Evolutionary conservation across 2,888 invertebrate genomes (phyloP), one percentile per base, ranked within the genome.

Genomic region (Hirtodrosophila confusa): DNA sequence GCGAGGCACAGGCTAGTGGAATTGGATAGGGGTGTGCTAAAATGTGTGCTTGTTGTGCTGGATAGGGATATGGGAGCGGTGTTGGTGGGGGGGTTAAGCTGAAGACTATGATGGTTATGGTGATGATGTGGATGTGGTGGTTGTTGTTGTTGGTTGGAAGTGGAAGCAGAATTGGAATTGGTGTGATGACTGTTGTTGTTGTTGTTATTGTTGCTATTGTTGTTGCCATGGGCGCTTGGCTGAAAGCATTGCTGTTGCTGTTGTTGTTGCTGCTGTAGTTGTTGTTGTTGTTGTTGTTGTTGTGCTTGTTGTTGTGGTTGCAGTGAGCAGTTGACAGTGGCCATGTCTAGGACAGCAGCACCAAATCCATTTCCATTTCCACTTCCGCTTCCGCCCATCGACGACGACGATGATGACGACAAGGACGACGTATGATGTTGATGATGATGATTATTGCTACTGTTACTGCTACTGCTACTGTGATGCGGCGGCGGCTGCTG

Each of bases 91-190:
- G 63, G 61, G 43, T 74, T 74, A 36, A 63, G 64, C 60, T 69
- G 74, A 47, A 70, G 68, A 60, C 62, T 71, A 68, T 78, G 78
- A 58, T 74, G 73, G 61, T 73, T 69, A 73, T 74, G 73, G 40
- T 69, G 73, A 50, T 73, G 69, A 62, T 56, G 45, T 51, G 53
- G 49, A 45, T 73, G 69, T 65, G 56, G 45, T 55, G 66, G 70
- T 71, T 73, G 75, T 65, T 79, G 72, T 84, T 84, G 83, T 79
- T 89, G 87, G 77, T 79, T 89, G 89, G 89, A 89, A 88, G 89
- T 89, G 88, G 89, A 89, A 89, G 90, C 80, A 86, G 90, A 89
- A 89, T 88, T 89, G 87, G 88, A 88, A 80, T 76, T 78, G 78
- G 78, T 78, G 60, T 75, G 75, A 48, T 75, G 74, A 75, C 58